A percentile compares a stretch with the other conserved stretches of the same genome.
Evolutionary conservation across 2,113 vertebrate genomes (phyloP).

Genomic region (Kryptolebias marmoratus): DNA sequence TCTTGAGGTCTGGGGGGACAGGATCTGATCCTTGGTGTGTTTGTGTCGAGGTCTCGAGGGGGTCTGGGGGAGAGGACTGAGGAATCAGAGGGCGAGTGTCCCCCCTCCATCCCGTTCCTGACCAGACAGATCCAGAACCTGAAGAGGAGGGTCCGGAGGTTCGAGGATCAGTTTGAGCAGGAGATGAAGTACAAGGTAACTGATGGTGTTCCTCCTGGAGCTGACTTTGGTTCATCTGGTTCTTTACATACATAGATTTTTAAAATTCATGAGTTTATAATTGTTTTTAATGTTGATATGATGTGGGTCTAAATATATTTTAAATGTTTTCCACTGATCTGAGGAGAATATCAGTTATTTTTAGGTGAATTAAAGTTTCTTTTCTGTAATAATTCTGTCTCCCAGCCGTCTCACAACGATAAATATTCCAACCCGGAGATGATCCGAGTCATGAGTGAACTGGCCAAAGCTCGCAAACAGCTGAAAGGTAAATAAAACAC

Average conservation of each 20-base stretch:
- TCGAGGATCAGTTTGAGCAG: conserved; percentile 94
- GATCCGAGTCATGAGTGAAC: conserved; percentile 91
- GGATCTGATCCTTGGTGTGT: too few relatives aligned
- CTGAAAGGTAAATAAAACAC: conserved; percentile 87
- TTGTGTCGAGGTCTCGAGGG: conserved; percentile 52
- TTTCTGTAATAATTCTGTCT: conserved; percentile 13
- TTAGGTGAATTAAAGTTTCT: neutral
- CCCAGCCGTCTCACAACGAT: conserved; percentile 93
- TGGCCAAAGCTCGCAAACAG: conserved; percentile 91
- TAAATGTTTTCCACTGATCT: too few relatives aligned
- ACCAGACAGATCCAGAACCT: conserved; percentile 91
- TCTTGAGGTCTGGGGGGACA: conserved; percentile 52
- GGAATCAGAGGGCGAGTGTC: conserved; percentile 77
- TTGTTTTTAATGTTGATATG: too few relatives aligned
- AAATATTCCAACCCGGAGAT: conserved; percentile 93
- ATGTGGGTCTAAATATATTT: too few relatives aligned
- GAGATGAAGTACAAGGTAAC: conserved; percentile 93
- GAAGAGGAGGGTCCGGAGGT: conserved; percentile 91
- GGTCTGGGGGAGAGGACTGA: conserved; percentile 72
- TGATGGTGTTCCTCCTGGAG: neutral
- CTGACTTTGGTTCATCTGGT: neutral
- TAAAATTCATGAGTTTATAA: too few relatives aligned
- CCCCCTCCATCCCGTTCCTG: conserved; percentile 86
- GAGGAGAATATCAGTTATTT: neutral
- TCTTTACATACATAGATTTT: too few relatives aligned